Percentiles rank a stretch among this genome's conserved stretches.
These are phyloP conservation scores for Archips xylosteana DNA, from an alignment of 2,888 invertebrate species.

Conservation along the genomic window DNA sequence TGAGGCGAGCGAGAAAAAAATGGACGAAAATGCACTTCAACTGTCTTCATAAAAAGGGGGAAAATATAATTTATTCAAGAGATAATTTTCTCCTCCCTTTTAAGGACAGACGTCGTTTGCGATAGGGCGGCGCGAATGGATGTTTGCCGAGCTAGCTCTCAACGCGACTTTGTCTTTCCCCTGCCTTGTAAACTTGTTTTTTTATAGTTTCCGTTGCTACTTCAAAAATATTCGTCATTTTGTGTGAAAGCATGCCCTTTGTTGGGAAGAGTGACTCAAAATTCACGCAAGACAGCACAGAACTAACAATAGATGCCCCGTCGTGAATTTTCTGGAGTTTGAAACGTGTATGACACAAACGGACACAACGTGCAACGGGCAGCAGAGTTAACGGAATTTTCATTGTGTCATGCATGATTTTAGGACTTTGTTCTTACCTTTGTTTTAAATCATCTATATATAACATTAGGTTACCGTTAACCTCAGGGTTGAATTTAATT, in stretches of 20 bases:
- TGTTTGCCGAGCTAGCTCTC: constrained; percentile 69
- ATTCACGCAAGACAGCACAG: constrained; percentile 35
- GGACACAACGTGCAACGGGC: neutral
- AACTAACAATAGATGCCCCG: constrained; percentile 34
- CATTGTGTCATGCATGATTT: no score
- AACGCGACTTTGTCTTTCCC: constrained; percentile 55
- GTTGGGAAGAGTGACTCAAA: constrained; percentile 2
- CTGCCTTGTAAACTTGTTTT: constrained; percentile 35
- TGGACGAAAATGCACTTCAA: constrained; percentile 83
- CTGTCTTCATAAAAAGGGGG: constrained; percentile 82
- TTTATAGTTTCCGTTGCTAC: constrained; percentile 40
- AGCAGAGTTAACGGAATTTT: neutral
- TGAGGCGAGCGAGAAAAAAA: constrained; percentile 73
- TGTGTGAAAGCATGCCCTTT: constrained; percentile 24
- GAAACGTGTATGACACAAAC: constrained; percentile 4
- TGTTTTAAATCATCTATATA: no score
- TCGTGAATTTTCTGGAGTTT: constrained; percentile 18
- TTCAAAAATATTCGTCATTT: constrained; percentile 21
- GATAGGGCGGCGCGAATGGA: constrained; percentile 73
- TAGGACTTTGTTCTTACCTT: no score
- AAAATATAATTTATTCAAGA: constrained; percentile 85
- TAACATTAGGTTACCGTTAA: no score
- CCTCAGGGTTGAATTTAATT: no score
- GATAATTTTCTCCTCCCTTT: constrained; percentile 84
- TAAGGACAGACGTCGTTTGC: constrained; percentile 73